Evolutionary conservation across 2,113 vertebrate species (phyloP).

Genomic region (Nibea albiflora): DNA sequence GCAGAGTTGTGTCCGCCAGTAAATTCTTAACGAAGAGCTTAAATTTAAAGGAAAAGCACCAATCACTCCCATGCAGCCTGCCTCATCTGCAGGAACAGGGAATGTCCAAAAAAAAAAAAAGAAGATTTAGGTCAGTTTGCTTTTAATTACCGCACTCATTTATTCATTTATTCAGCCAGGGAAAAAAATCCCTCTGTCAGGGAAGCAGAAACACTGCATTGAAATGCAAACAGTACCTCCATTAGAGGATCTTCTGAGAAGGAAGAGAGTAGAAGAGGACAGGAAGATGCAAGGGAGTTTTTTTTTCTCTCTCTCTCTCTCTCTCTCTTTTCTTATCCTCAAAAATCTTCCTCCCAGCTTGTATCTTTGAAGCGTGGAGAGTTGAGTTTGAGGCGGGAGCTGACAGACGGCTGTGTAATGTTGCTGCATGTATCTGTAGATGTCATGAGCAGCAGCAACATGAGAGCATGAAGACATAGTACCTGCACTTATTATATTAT

Average conservation of each 20-base stretch:
- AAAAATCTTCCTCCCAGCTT: conserved; percentile 50
- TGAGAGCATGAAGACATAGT: conserved; percentile 22
- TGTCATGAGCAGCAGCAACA: conserved; percentile 23
- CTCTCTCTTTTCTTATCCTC: conserved; percentile 44
- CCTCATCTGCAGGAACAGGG: conserved; percentile 45
- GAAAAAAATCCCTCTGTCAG: conserved; percentile 67
- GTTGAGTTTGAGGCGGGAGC: conserved; percentile 39
- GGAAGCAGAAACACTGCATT: conserved; percentile 71
- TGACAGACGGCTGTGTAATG: conserved; percentile 50
- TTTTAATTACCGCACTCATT: conserved; percentile 83
- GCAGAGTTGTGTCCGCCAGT: conserved; percentile 42
- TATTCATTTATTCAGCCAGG: conserved; percentile 85
- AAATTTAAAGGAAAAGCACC: conserved; percentile 31
- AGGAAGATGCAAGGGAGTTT: conserved; percentile 53
- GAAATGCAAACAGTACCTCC: conserved; percentile 81
- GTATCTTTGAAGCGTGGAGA: conserved; percentile 49
- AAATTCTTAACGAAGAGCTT: conserved; percentile 19
- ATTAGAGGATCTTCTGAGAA: conserved; percentile 73
- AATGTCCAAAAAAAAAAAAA: conserved; percentile 63
- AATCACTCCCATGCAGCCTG: conserved; percentile 4
- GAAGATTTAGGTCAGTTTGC: conserved; percentile 81
- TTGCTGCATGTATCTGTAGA: conserved; percentile 43
- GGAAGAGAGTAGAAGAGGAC: conserved; percentile 52
- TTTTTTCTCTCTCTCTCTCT: neutral
- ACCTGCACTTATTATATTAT: neutral